Evolutionary conservation across 2,113 vertebrate species (phyloP), one percentile per base, ranked within the genome.

Genomic region (Syngnathus floridae): DNA sequence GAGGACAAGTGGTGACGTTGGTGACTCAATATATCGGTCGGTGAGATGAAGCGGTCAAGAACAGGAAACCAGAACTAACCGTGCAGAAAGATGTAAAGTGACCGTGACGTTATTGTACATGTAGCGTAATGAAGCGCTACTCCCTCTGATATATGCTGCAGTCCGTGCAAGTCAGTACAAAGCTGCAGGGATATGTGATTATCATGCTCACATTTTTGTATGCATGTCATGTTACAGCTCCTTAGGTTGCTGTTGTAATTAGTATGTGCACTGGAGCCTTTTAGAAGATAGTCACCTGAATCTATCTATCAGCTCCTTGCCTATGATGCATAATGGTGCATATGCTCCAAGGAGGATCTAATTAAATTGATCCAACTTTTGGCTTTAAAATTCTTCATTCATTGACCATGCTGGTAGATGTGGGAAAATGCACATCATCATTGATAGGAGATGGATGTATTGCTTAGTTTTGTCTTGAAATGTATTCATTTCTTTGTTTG

Each of bases 61-160:
- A 43, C 51, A 41, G 63, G 62, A 68, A 76, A 58, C 37, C 57
- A 48, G 64, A n/a, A 31, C 70, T 26, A 41, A 21, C 69, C 57
- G 62, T 54, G 70, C 62, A 65, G 68, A 72, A 65, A 43, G 76
- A 72, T 51, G 41, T 43, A 21, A 70, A 75, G 56, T 7, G 12
- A 5, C 16, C 57, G 52, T 58, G 54, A 40, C 21, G 21, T 40
- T 69, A 65, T 61, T 74, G 51, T 55, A 65, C 58, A 31, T 35
- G 46, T 57, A 37, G 17, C 22, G 14, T 61, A 62, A 75, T 70
- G 56, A 69, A 54, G 38, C 54, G 58, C 48, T 22, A 41, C 48
- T 22, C 36, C 31, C 43, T 62, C 4, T n/a, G 16, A 19, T 59
- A 19, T 13, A 26, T 8, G 58, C 37, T 57, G 16, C 51, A 60